Base-by-base conservation (phyloP, 2,797 vertebrate species). In the Eupleurogrammus muticus region DNA sequence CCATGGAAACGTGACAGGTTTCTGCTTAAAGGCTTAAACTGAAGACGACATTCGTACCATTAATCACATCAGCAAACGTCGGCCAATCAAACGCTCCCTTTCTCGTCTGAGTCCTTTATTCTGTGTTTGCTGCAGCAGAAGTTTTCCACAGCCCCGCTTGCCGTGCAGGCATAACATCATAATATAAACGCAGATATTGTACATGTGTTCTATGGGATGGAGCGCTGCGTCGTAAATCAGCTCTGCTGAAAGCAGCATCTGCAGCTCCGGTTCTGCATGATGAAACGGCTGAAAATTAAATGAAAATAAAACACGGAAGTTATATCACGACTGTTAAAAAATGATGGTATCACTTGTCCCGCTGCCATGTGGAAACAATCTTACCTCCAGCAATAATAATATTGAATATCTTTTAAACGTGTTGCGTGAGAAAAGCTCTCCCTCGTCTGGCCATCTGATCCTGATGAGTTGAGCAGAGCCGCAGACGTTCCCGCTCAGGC, bases 381-480 rank as follows among this genome's bases (percentile, higher is more conserved):
- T 54, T 0, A 13, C 56, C 71, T 51, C 10, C 2, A 70, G 72
- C 62, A 58, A 38, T 46, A 82, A 63, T 40, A 51, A 77, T 56
- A 63, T 10, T 66, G 13, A 68, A 54, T 68, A 40, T 72, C 56
- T 72, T 69, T 66, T 47, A 16, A 78, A 78, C 58, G 17, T 19
- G 23, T 61, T 55, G 70, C 65, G 62, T 82, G 80, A 79, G 72
- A 76, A 75, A 62, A 58, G 38, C 17, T 13, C 73, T 34, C 66
- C 55, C 36, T 59, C 57, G 19, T 57, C 63, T 47, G 0, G 62
- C 63, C 70, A 76, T 35, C 61, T 47, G 79, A 81, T 68, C 34
- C 79, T 89, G 85, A 89, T 86, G 83, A 76, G 70, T 89, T 87
- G 68, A 75, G 73, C 87, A 89, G 84, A 73, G 47, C 55, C 1